Percentiles rank a stretch among this genome's conserved stretches.
Conservation (phyloP, 1,140 invertebrate genomes). For the Ceratoteleas bidentatus region DNA sequence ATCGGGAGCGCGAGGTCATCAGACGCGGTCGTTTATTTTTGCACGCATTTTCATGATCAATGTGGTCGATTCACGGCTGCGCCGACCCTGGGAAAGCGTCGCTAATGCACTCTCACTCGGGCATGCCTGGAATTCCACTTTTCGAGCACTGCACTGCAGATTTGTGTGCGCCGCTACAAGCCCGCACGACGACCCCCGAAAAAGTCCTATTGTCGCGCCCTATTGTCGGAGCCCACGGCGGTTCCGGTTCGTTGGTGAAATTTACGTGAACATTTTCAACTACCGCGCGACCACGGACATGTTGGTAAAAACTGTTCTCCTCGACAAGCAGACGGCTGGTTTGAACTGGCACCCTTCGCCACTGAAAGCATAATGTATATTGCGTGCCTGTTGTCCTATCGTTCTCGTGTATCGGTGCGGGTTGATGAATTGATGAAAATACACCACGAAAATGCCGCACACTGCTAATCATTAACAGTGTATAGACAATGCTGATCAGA, state of each 20-base stretch:
- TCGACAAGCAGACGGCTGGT: conserved; percentile 76
- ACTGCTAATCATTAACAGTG: conserved; percentile 2
- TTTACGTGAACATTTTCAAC: conserved; percentile 36
- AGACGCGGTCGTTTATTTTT: conserved; percentile 48
- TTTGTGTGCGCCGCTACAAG: conserved; percentile 3
- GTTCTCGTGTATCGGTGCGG: conserved; percentile 46
- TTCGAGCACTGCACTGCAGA: conserved; percentile 58
- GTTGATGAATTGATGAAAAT: conserved; percentile 46
- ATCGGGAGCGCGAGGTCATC: conserved; percentile 31
- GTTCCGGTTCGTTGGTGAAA: conserved; percentile 10
- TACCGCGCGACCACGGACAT: conserved; percentile 23
- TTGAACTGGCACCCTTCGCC: conserved; percentile 77
- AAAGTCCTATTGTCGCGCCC: conserved; percentile 16
- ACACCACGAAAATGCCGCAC: conserved; percentile 38
- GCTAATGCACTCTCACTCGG: conserved; percentile 43
- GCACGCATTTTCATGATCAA: conserved; percentile 48
- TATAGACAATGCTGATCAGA: too few relatives aligned
- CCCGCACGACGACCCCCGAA: conserved; percentile 5
- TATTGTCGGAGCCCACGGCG: conserved; percentile 14
- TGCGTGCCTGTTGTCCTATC: conserved; percentile 59
- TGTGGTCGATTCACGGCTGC: conserved; percentile 27
- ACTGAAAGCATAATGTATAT: conserved; percentile 77
- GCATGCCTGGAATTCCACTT: conserved; percentile 40
- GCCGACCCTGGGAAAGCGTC: conserved; percentile 34
- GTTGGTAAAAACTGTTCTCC: conserved; percentile 55